phyloP scores from a whole-genome alignment of 2,888 invertebrate species.

The Micoletzkya japonica region DNA sequence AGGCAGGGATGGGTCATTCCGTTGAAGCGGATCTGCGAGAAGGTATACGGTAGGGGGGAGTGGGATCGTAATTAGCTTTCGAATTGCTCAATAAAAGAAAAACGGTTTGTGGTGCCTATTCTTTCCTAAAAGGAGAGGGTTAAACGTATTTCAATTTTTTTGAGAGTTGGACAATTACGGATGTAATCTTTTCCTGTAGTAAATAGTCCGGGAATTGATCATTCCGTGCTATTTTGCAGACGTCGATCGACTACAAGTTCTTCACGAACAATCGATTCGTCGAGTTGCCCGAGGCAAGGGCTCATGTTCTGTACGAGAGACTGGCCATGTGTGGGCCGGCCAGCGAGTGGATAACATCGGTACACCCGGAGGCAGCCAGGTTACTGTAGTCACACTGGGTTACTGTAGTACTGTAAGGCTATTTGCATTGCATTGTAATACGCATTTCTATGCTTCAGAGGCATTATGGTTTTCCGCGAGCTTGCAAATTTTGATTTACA shows the following conservation, averaged over 20 bases:
- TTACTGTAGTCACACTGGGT: too few species aligned
- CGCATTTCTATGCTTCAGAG: too few species aligned
- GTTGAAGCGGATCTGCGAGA: constrained; percentile 42
- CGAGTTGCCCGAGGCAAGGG: constrained; percentile 35
- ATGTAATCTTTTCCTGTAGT: not conserved
- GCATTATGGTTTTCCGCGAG: too few species aligned
- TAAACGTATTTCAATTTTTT: too few species aligned
- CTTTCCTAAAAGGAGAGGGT: too few species aligned
- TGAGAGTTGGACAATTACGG: not conserved
- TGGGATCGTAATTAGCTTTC: not conserved
- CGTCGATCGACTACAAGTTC: constrained; percentile 36
- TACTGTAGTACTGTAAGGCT: too few species aligned
- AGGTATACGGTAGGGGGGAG: constrained; percentile 30
- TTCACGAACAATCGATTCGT: constrained; percentile 44
- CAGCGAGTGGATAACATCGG: constrained; percentile 34
- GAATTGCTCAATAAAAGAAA: not conserved
- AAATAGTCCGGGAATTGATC: not conserved
- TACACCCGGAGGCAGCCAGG: constrained; percentile 38
- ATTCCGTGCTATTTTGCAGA: constrained; percentile 1
- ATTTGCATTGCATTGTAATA: constrained; percentile 3
- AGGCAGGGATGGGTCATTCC: constrained; percentile 50
- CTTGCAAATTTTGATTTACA: too few species aligned
- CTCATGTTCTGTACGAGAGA: constrained; percentile 16
- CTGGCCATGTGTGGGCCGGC: constrained; percentile 25
- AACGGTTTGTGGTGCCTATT: too few species aligned